Percentiles rank a stretch among this genome's conserved stretches.
Conservation (phyloP, 2,113 vertebrate genomes). For the Grallaria varia region DNA sequence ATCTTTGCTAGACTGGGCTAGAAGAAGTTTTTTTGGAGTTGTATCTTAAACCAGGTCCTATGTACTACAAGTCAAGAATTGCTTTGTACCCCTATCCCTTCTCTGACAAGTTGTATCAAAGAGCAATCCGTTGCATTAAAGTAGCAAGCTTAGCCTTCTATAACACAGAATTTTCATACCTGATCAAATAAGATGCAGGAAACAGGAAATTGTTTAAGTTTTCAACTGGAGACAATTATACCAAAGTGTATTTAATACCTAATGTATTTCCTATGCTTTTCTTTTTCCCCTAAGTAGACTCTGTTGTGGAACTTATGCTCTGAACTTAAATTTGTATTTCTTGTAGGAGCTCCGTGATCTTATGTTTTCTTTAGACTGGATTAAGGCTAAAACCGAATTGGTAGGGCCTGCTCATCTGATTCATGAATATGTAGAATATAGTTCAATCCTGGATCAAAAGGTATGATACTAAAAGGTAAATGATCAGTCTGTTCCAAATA, state of each 20-base stretch:
- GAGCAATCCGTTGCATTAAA: not conserved
- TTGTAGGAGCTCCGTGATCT: constrained; percentile 86
- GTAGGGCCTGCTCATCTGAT: constrained; percentile 92
- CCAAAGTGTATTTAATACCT: not conserved
- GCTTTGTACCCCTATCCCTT: not conserved
- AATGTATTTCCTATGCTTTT: not conserved
- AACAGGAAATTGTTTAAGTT: not conserved
- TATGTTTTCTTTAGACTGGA: constrained; percentile 95
- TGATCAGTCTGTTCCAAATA: not conserved
- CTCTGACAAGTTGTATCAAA: not conserved
- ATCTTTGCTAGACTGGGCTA: not conserved
- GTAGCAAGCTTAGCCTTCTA: not conserved
- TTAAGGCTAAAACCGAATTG: constrained; percentile 86
- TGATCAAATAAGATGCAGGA: not conserved
- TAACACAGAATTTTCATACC: not conserved
- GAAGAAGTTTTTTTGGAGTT: not conserved
- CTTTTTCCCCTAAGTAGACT: not conserved
- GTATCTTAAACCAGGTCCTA: not conserved
- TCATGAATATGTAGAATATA: constrained; percentile 91
- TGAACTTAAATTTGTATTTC: constrained; percentile 37
- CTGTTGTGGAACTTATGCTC: not conserved
- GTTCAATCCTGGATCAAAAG: constrained; percentile 89
- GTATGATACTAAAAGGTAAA: constrained; percentile 72
- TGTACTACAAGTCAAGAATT: not conserved
- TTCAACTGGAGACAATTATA: not conserved